phyloP scores from a whole-genome alignment of 2,113 vertebrate species.

The Amphiprion ocellaris region DNA sequence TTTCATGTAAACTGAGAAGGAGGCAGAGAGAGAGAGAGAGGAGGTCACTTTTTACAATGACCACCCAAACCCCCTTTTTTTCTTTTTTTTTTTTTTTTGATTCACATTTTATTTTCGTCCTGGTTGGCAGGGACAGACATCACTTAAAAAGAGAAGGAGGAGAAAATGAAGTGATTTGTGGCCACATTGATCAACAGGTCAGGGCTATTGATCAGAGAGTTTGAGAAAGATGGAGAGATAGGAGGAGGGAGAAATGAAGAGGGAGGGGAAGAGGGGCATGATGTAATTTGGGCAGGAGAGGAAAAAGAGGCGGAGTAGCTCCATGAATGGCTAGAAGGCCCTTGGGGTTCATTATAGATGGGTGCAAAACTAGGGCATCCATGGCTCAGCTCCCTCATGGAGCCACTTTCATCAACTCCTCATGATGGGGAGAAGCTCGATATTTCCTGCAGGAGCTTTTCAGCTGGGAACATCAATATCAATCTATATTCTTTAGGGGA shows the following conservation, averaged over 20 bases:
- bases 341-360: conserved; percentile 34
- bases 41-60: conserved; percentile 22
- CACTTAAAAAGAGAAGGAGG: conserved; percentile 25
- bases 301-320: not conserved
- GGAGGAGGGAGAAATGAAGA: conserved; percentile 38
- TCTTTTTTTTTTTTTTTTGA: too few species aligned
- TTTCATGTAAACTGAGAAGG: conserved; percentile 30
- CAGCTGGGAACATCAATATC: conserved; percentile 48
- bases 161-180: conserved; percentile 84
- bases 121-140: conserved; percentile 23
- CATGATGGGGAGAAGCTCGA: conserved; percentile 24
- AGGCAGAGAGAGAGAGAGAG: not conserved
- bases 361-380: conserved; percentile 46
- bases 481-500: conserved; percentile 51
- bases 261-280: conserved; percentile 25
- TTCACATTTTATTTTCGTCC: conserved; percentile 1
- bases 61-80: not conserved
- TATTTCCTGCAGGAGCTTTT: conserved; percentile 49
- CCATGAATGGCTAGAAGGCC: conserved; percentile 7
- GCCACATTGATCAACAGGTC: conserved; percentile 75
- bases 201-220: conserved; percentile 80
- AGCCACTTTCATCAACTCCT: conserved; percentile 45
- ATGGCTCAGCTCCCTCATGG: conserved; percentile 1
- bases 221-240: conserved; percentile 29
- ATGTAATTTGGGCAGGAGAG: conserved; percentile 45